Evolutionary conservation across 2,888 invertebrate genomes (phyloP).

Genomic region (Gibbula magus): DNA sequence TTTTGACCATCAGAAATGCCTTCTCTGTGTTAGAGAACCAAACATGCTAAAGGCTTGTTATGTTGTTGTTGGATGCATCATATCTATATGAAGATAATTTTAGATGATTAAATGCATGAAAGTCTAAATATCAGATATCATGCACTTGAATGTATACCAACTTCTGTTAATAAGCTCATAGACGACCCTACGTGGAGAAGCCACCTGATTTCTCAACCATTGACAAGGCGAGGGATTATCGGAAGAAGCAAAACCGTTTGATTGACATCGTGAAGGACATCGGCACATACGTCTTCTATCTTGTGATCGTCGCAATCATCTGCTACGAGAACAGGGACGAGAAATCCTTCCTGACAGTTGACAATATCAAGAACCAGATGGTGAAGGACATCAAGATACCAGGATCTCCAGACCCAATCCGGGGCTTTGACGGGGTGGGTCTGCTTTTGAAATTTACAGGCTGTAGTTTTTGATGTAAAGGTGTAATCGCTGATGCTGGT

Average conservation of each 20-base stretch:
- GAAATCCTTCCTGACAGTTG: constrained; percentile 21
- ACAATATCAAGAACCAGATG: constrained; percentile 27
- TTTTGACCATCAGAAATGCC: too few relatives aligned
- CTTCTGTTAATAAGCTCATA: too few relatives aligned
- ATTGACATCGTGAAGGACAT: constrained; percentile 33
- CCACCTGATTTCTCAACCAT: constrained; percentile 23
- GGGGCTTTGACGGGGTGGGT: constrained; percentile 30
- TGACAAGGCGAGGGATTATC: constrained; percentile 4
- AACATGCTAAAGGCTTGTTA: too few relatives aligned
- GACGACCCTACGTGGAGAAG: constrained; percentile 27
- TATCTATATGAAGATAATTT: too few relatives aligned
- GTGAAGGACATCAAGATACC: constrained; percentile 2
- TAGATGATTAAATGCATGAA: too few relatives aligned
- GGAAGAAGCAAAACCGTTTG: constrained; percentile 37
- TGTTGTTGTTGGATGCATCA: too few relatives aligned
- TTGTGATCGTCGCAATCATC: constrained; percentile 29
- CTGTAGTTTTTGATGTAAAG: too few relatives aligned
- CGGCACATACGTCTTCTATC: constrained; percentile 30
- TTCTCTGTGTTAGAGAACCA: too few relatives aligned
- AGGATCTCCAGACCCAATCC: neutral
- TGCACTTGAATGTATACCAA: too few relatives aligned
- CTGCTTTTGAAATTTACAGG: too few relatives aligned
- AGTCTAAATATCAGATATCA: too few relatives aligned
- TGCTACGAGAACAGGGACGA: constrained; percentile 27
- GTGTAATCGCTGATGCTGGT: too few relatives aligned